Base-by-base conservation (phyloP, 2,797 vertebrate genomes). In the Sebastes umbrosus region DNA sequence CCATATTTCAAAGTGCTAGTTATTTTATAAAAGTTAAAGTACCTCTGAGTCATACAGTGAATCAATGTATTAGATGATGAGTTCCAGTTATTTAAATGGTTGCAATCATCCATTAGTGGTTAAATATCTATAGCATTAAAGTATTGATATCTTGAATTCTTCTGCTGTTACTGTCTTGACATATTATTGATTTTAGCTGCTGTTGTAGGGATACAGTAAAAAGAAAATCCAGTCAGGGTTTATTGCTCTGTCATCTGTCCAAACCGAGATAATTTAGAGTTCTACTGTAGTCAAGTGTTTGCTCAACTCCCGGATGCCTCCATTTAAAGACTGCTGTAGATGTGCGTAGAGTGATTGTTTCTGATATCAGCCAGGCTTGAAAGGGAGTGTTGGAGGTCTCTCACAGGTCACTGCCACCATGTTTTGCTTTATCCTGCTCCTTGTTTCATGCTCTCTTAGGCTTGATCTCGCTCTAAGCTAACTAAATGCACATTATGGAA, bases 401-500 rank as follows among this genome's bases (percentile, higher is more conserved):
- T 76, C 83, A 80, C 50, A 84, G 84, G 75, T 90, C 87, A 86
- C 58, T 60, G 63, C 27, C 73, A 69, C 65, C 50, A 69, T 81
- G 75, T 80, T 88, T 82, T 82, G 46, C 34, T 79, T 90, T 20
- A 80, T 58, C 63, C 76, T 74, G 63, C 55, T 79, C 32, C 67
- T 81, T 74, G 67, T 77, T 86, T 88, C 74, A 78, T 76, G 83
- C 85, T 85, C 59, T 79, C 80, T 77, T 59, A 57, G 31, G 31
- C 43, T 55, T 85, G 60, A 90, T 75, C 77, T 84, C 18, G 3
- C 75, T 82, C 73, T 82, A 69, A 81, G 77, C 68, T 75, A 55
- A 75, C 63, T 78, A 74, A 87, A 88, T 60, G 60, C 67, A 71
- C 58, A 71, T 69, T 59, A 54, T 69, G 31, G 63, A 82, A 67